phyloP scores from a whole-genome alignment of 2,888 invertebrate genomes.

The Drosophila incognita region DNA sequence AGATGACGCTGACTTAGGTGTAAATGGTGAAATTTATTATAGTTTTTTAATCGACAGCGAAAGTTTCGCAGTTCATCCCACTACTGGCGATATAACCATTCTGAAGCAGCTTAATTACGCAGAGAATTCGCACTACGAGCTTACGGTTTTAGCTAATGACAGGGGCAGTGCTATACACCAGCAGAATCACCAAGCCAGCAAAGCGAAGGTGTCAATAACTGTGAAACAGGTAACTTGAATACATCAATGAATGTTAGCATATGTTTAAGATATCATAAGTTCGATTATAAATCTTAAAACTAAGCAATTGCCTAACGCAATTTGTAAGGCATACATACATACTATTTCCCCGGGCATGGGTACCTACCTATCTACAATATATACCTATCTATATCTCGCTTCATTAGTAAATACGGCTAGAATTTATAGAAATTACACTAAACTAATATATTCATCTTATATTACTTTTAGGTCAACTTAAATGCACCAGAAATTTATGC shows the following conservation, averaged over 20 bases:
- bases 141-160: constrained; percentile 94
- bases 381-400: no score
- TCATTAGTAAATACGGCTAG: no score
- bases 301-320: not conserved
- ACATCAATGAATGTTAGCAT: not conserved
- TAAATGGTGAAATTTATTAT: constrained; percentile 99
- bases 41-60: constrained; percentile 93
- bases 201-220: constrained; percentile 90
- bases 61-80: constrained; percentile 96
- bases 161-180: constrained; percentile 88
- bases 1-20: constrained; percentile 97
- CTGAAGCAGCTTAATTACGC: constrained; percentile 91
- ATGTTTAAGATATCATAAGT: not conserved
- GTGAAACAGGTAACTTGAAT: constrained; percentile 87
- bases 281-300: not conserved
- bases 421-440: not conserved
- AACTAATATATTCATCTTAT: not conserved
- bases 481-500: constrained; percentile 94
- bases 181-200: constrained; percentile 87
- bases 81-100: constrained; percentile 94
- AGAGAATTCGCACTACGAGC: constrained; percentile 89
- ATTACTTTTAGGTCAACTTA: constrained; percentile 89
- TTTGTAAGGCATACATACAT: not conserved
- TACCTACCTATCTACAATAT: not conserved
- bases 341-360: not conserved